Conservation (phyloP, 2,888 invertebrate genomes). For the Agonum fuliginosum region DNA sequence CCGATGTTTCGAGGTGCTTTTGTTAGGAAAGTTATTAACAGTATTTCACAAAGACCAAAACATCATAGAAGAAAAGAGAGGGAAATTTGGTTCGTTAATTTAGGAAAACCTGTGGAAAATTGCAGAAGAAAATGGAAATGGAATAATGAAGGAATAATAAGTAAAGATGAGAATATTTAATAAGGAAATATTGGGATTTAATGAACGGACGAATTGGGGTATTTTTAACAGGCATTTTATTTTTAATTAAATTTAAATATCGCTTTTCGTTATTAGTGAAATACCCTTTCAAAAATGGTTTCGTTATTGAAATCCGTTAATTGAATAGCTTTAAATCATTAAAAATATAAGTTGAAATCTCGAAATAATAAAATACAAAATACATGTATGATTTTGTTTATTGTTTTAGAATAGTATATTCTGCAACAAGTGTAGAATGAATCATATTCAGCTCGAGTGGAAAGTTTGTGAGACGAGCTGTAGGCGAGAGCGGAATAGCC, state of each 20-base stretch:
- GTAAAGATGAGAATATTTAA: constrained; percentile 35
- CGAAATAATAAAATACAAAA: too few relatives aligned
- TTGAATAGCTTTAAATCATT: too few relatives aligned
- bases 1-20: not conserved
- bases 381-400: too few relatives aligned
- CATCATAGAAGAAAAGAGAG: not conserved
- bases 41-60: constrained; percentile 10
- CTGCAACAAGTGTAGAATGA: too few relatives aligned
- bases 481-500: too few relatives aligned
- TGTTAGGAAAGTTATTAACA: constrained; percentile 24
- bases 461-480: too few relatives aligned
- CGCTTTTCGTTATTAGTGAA: too few relatives aligned
- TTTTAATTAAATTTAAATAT: constrained; percentile 33
- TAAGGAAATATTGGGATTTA: constrained; percentile 37
- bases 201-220: constrained; percentile 10
- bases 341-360: too few relatives aligned
- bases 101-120: not conserved
- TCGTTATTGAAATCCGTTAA: too few relatives aligned
- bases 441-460: too few relatives aligned
- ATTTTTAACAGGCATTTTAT: constrained; percentile 6
- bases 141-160: constrained; percentile 38
- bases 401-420: too few relatives aligned
- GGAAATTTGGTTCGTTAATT: constrained; percentile 17
- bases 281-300: too few relatives aligned
- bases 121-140: not conserved